Conservation (phyloP, 2,797 vertebrate species). For the Florisuga fusca region DNA sequence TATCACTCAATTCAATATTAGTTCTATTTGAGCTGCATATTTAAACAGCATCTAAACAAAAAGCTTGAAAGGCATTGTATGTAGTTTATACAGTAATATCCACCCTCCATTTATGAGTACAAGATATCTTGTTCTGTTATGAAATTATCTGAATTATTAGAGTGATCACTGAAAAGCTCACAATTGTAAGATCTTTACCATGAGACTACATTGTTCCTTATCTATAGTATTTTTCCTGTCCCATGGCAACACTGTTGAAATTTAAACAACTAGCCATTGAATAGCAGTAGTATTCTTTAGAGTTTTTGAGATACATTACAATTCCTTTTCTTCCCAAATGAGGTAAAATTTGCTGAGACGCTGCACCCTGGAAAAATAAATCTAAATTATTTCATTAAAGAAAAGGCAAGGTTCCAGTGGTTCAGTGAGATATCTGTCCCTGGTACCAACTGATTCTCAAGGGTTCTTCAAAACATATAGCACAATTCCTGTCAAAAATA, state of each 20-base stretch:
- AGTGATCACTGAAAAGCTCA: constrained; percentile 36
- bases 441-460: background rate
- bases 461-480: background rate
- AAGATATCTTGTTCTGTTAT: constrained; percentile 57
- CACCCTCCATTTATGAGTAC: constrained; percentile 25
- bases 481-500: constrained; percentile 13
- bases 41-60: constrained; percentile 40
- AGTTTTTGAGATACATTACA: background rate
- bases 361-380: background rate
- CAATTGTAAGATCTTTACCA: constrained; percentile 48
- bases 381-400: background rate
- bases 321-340: background rate
- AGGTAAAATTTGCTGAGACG: background rate
- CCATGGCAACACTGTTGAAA: constrained; percentile 32
- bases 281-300: background rate
- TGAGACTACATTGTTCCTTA: constrained; percentile 52
- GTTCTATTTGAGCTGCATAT: background rate
- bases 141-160: constrained; percentile 19
- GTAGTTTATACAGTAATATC: constrained; percentile 27
- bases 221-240: constrained; percentile 52
- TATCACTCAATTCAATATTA: background rate
- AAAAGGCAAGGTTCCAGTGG: background rate
- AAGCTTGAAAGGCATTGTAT: constrained; percentile 4
- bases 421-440: background rate
- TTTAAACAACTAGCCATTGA: background rate